A percentile compares a stretch with the other conserved stretches of the same genome.
These are phyloP conservation scores for Mungos mungo DNA, from an alignment of 2,113 vertebrate species.

Conservation along the genomic window DNA sequence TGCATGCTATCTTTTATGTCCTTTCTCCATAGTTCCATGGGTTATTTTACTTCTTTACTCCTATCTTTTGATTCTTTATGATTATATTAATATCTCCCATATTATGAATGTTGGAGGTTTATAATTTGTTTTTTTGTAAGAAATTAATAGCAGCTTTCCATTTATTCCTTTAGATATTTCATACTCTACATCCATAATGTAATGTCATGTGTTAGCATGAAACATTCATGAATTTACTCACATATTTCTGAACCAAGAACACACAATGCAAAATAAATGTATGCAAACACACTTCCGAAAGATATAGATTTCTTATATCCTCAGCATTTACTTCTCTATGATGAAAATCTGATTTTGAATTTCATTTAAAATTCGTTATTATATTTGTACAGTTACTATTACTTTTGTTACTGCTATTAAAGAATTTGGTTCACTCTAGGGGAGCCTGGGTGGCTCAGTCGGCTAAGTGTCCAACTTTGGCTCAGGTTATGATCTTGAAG, in stretches of 20 bases:
- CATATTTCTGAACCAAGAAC: conserved; percentile 7
- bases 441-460: too few relatives aligned
- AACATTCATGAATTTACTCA: neutral
- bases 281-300: neutral
- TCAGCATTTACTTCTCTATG: neutral
- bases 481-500: too few relatives aligned
- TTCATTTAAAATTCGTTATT: neutral
- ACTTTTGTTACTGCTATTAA: neutral
- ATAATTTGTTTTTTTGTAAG: neutral
- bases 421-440: neutral
- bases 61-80: neutral
- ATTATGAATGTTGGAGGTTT: neutral
- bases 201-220: neutral
- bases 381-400: neutral
- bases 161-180: neutral
- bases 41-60: neutral
- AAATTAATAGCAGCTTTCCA: neutral
- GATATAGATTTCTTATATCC: neutral
- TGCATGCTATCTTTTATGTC: neutral
- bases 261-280: neutral
- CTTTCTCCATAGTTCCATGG: neutral
- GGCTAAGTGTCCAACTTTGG: too few relatives aligned
- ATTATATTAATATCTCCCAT: neutral
- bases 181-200: neutral
- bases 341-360: conserved; percentile 9